Evolutionary conservation across 2,888 invertebrate genomes (phyloP).

Genomic region (Eupithecia centaureata): DNA sequence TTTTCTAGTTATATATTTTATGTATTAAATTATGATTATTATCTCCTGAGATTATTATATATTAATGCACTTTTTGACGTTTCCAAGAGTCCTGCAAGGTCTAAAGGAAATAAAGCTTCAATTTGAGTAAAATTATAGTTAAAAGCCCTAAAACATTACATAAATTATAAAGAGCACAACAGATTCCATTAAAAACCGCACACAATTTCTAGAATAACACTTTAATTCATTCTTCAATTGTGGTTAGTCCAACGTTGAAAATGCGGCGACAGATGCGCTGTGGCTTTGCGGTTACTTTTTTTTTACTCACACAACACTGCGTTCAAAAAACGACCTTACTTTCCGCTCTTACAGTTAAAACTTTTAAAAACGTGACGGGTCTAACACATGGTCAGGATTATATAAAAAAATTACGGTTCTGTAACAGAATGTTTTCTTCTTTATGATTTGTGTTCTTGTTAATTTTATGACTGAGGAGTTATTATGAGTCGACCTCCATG

Average conservation of each 20-base stretch:
- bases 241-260: slow-evolving; percentile 62
- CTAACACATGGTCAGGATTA: slow-evolving; percentile 40
- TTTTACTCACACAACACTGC: slow-evolving; percentile 36
- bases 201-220: slow-evolving; percentile 41
- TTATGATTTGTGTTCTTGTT: slow-evolving; percentile 25
- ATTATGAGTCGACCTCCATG: slow-evolving; percentile 19
- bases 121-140: too few relatives aligned
- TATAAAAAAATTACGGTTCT: slow-evolving; percentile 39
- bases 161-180: slow-evolving; percentile 21
- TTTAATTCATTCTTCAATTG: slow-evolving; percentile 63
- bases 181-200: slow-evolving; percentile 36
- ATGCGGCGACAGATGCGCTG: slow-evolving; percentile 67
- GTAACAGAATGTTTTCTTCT: slow-evolving; percentile 32
- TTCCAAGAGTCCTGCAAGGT: too few relatives aligned
- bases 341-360: slow-evolving; percentile 37
- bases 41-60: too few relatives aligned
- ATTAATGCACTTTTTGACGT: too few relatives aligned
- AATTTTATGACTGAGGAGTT: slow-evolving; percentile 25
- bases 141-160: too few relatives aligned
- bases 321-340: slow-evolving; percentile 41
- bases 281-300: slow-evolving; percentile 58
- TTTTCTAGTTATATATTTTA: too few relatives aligned
- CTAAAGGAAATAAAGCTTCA: too few relatives aligned
- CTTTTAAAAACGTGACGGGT: slow-evolving; percentile 9
- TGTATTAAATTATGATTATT: too few relatives aligned